Conservation (phyloP, 2,113 vertebrate species). For the Spheniscus mendiculus region DNA sequence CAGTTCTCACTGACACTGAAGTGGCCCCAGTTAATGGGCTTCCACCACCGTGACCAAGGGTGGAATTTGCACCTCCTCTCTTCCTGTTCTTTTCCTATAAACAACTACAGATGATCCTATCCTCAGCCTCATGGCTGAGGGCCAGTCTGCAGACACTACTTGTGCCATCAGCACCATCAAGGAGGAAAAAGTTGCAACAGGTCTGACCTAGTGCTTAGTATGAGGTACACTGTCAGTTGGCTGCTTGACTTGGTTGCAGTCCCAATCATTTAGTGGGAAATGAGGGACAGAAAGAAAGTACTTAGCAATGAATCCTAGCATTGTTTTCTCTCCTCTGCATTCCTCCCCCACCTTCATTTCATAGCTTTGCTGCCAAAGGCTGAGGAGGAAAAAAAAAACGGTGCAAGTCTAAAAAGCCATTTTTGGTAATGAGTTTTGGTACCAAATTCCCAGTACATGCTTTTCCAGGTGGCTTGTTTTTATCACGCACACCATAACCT, state of each 20-base stretch:
- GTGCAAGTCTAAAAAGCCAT: background rate
- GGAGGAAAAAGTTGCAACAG: background rate
- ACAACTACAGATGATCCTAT: background rate
- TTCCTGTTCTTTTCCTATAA: background rate
- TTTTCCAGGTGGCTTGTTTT: background rate
- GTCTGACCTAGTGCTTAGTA: background rate
- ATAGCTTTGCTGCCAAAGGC: background rate
- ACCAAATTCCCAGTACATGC: background rate
- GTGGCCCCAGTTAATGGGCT: background rate
- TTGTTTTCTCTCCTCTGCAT: background rate
- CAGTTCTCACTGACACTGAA: background rate
- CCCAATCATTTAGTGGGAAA: background rate
- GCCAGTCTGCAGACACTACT: background rate
- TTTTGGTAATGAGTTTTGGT: background rate
- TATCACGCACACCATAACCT: background rate
- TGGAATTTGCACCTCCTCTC: background rate
- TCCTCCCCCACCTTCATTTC: background rate
- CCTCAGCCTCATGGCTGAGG: background rate
- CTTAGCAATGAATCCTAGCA: background rate
- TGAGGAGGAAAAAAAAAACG: background rate
- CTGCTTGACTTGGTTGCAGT: background rate
- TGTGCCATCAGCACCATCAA: background rate
- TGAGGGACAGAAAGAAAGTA: background rate
- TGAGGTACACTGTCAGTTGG: fast-evolving
- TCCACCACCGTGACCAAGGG: background rate